Evolutionary conservation across 1,140 invertebrate species (phyloP).

Genomic region (Hypothenemus hampei): DNA sequence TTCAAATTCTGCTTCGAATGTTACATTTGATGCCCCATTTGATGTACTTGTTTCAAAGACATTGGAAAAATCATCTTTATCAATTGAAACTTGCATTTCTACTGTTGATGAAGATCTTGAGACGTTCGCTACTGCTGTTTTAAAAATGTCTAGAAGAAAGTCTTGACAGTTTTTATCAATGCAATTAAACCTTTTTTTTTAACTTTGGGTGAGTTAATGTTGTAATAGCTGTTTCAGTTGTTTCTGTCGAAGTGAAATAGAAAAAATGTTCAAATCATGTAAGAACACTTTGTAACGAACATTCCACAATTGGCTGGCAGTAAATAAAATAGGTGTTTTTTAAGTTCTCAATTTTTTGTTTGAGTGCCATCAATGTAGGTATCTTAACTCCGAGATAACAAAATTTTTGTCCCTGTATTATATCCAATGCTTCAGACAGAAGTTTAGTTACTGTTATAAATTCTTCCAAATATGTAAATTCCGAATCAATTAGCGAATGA

Average conservation of each 20-base stretch:
- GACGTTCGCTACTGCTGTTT: too few relatives aligned
- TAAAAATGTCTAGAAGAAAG: not conserved
- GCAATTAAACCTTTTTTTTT: not conserved
- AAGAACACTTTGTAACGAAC: not conserved
- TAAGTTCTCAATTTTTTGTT: not conserved
- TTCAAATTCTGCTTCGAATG: not conserved
- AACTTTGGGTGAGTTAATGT: not conserved
- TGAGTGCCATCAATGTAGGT: not conserved
- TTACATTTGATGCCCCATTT: not conserved
- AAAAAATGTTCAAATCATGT: not conserved
- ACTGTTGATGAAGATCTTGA: not conserved
- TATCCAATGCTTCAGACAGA: not conserved
- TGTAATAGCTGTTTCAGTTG: not conserved
- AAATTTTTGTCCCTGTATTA: not conserved
- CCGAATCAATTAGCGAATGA: not conserved
- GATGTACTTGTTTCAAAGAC: not conserved
- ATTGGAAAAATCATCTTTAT: not conserved
- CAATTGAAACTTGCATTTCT: not conserved
- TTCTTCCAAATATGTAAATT: not conserved
- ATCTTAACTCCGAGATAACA: not conserved
- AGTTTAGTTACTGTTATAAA: not conserved
- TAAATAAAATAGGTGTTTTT: too few relatives aligned
- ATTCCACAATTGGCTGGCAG: not conserved
- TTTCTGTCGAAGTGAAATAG: not conserved
- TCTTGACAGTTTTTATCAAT: not conserved